phyloP scores from a whole-genome alignment of 2,113 vertebrate genomes.

The Marcusenius ussheri region DNA sequence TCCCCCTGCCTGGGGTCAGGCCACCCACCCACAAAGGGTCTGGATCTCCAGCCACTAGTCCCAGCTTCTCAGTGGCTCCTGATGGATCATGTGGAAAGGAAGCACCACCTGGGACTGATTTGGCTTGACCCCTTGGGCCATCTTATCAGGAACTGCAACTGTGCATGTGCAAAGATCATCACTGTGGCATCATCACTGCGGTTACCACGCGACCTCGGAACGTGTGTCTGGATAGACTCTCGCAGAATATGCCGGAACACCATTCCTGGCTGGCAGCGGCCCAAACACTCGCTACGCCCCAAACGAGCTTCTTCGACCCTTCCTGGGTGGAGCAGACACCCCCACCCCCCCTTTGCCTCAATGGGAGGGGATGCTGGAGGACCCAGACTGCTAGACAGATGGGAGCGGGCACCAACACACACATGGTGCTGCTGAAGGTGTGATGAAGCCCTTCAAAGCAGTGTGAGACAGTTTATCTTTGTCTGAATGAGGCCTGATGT shows the following conservation, averaged over 20 bases:
- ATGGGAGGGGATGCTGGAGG: not conserved
- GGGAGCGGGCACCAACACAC: not conserved
- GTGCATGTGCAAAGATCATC: not conserved
- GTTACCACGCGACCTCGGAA: not conserved
- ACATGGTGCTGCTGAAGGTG: not conserved
- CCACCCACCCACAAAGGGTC: conserved; percentile 35
- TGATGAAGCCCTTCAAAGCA: not conserved
- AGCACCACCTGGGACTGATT: conserved; percentile 24
- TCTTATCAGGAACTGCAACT: conserved; percentile 2
- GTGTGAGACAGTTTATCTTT: not conserved
- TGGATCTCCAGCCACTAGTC: conserved; percentile 7
- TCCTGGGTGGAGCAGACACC: conserved; percentile 36
- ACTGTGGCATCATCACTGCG: not conserved
- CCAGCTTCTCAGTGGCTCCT: conserved; percentile 25
- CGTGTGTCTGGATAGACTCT: not conserved
- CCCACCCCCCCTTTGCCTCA: not conserved
- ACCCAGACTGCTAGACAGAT: not conserved
- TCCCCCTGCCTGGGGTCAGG: conserved; percentile 12
- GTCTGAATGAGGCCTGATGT: not conserved
- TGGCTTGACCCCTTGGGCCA: conserved; percentile 15
- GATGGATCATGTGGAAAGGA: conserved; percentile 19
- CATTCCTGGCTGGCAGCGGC: not conserved
- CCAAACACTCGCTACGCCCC: conserved; percentile 17
- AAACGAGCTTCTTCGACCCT: conserved; percentile 17
- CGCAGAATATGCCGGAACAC: conserved; percentile 19